These are phyloP conservation scores for Trissonchulus sp. DNA, from an alignment of 2,888 invertebrate genomes.

Conservation along the genomic window DNA sequence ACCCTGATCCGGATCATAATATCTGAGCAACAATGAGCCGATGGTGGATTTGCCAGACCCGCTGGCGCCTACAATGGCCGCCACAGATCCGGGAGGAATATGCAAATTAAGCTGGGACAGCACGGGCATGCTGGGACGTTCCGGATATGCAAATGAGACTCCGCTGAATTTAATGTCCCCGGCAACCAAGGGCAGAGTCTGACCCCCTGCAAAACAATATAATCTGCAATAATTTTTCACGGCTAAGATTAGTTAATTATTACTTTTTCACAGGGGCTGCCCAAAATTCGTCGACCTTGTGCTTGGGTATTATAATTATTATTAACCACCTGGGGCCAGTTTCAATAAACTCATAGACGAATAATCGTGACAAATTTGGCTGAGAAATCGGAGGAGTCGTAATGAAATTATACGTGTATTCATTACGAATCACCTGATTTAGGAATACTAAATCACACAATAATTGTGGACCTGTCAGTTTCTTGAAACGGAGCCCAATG, in stretches of 20 bases:
- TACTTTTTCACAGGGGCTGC: not conserved
- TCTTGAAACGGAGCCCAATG: too few relatives aligned
- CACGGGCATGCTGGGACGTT: constrained; percentile 60
- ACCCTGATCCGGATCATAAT: constrained; percentile 71
- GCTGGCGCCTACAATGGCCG: constrained; percentile 81
- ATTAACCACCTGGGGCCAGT: too few relatives aligned
- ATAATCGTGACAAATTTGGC: too few relatives aligned
- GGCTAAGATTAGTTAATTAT: constrained; percentile 1
- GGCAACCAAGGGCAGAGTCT: constrained; percentile 59
- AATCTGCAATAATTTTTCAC: not conserved
- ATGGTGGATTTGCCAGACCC: constrained; percentile 93
- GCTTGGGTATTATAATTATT: too few relatives aligned
- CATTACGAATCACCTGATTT: too few relatives aligned
- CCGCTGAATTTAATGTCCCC: constrained; percentile 71
- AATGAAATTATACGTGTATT: too few relatives aligned
- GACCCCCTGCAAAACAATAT: constrained; percentile 59
- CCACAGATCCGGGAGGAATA: constrained; percentile 65
- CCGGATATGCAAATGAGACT: constrained; percentile 68
- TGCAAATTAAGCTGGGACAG: constrained; percentile 65
- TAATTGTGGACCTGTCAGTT: too few relatives aligned
- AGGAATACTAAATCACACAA: too few relatives aligned
- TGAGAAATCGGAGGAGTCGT: too few relatives aligned
- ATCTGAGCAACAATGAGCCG: constrained; percentile 70
- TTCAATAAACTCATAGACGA: too few relatives aligned
- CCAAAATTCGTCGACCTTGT: not conserved